phyloP scores from a whole-genome alignment of 2,888 invertebrate species.

The Lordiphosa fenestrarum region DNA sequence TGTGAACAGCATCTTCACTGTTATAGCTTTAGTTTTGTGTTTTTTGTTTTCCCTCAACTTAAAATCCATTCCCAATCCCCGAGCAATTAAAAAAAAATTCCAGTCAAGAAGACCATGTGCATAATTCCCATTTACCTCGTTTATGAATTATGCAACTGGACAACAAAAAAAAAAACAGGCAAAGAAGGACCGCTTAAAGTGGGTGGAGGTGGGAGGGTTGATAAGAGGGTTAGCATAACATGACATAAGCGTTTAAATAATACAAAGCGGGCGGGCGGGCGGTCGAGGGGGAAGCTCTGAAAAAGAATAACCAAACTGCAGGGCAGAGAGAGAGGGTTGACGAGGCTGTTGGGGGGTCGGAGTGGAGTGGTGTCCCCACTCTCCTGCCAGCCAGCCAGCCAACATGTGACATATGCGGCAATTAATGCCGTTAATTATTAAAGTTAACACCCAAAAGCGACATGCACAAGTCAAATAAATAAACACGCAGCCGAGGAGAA shows the following conservation, averaged over 20 bases:
- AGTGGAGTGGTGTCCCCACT: too few species aligned
- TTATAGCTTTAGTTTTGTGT: too few species aligned
- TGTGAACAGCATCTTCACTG: too few species aligned
- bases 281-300: conserved; percentile 1
- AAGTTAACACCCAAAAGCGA: conserved; percentile 75
- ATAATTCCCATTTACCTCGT: conserved; percentile 41
- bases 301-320: conserved; percentile 42
- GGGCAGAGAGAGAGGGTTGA: conserved; percentile 3
- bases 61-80: conserved; percentile 47
- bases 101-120: conserved; percentile 30
- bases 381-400: too few species aligned
- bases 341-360: too few species aligned
- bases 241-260: conserved; percentile 65
- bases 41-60: not conserved
- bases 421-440: conserved; percentile 74
- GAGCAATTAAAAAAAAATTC: not conserved
- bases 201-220: not conserved
- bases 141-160: conserved; percentile 53
- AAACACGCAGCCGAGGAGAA: conserved; percentile 62
- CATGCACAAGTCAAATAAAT: conserved; percentile 76
- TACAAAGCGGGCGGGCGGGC: conserved; percentile 17
- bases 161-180: conserved; percentile 9
- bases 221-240: conserved; percentile 21
- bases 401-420: conserved; percentile 75
- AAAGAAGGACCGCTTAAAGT: not conserved